Base-by-base conservation (phyloP, 2,888 invertebrate species). In the Leucoma salicis region DNA sequence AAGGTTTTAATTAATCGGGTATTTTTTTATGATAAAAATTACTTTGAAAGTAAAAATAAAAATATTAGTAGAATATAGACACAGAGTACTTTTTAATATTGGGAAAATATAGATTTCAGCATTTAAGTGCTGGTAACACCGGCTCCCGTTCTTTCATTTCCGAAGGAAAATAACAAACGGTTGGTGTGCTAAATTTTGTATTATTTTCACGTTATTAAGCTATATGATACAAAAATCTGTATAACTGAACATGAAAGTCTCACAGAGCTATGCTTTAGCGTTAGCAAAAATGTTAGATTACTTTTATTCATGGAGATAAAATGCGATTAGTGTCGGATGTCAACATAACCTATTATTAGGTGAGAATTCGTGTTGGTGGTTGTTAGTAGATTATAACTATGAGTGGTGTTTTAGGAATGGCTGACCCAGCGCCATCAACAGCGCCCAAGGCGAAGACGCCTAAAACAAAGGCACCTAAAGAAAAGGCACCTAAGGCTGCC, bases 381-480 rank as follows among this genome's bases (percentile, higher is more conserved):
- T 57, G 49, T 53, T 39, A 41, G 35, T 31, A 29, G 18, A 39
- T 49, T 49, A 46, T 62, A 41, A 43, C 53, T 61, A 56, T 42
- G 16, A 47, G 51, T 72, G 70, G 53, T 74, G 63, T 79, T 88
- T 71, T 82, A 88, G 88, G 78, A 76, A 94, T 94, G 94, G 92
- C 93, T 74, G 93, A 93, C 82, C 69, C 73, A 65, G 80, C 88
- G 61, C 84, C 90, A 53, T 83, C 90, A 49, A 90, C 91, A 66
- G 88, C 87, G 68, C 88, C 89, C 35, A 90, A 90, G 83, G 89
- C 87, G 47, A 84, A 89, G 70, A 74, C 75, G 76, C 85, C 92
- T 42, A 92, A 92, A 74, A 77, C 89, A 24, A 93, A 93, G 74
- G 89, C 88, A 31, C 82, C 89, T 28, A 91, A 92, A 78, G 90